Percentiles rank a stretch among this genome's conserved stretches.
Conservation (phyloP, 2,888 invertebrate species). For the Alloscopus bannaensis region DNA sequence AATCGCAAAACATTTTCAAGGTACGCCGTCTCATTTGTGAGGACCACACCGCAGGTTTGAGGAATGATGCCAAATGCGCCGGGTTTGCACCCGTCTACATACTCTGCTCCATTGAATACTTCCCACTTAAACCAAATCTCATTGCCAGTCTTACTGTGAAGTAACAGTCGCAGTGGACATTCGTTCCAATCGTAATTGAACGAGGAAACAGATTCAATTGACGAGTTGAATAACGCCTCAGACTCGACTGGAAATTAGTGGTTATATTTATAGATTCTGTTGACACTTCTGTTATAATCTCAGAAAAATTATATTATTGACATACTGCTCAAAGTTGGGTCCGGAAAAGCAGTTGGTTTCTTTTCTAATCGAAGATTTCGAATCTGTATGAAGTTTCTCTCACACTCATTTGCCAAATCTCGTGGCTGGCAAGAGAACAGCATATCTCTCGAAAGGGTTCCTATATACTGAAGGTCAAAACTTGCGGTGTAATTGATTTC, state of each 20-base stretch:
- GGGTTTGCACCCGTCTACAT: too few species aligned
- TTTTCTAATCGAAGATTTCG: background rate
- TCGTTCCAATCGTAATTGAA: background rate
- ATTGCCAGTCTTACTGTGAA: constrained; percentile 21
- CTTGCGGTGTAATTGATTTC: constrained; percentile 15
- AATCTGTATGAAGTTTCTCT: constrained; percentile 47
- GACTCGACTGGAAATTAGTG: background rate
- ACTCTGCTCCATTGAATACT: background rate
- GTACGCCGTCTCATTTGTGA: constrained; percentile 29
- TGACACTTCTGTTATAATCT: background rate
- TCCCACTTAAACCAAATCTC: constrained; percentile 31
- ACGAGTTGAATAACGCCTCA: constrained; percentile 4
- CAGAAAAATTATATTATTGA: background rate
- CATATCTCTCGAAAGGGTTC: background rate
- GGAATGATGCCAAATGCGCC: too few species aligned
- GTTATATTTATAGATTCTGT: background rate
- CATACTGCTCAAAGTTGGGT: constrained; percentile 13
- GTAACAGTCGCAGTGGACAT: constrained; percentile 15
- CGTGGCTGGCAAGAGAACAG: constrained; percentile 47
- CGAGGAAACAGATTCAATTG: background rate
- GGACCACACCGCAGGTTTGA: background rate
- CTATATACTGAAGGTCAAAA: constrained; percentile 25
- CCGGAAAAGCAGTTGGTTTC: background rate
- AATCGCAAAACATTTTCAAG: constrained; percentile 35
- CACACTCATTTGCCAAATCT: constrained; percentile 2